These are phyloP conservation scores for Temnothorax ravouxi DNA, from an alignment of 2,888 invertebrate genomes.

Conservation along the genomic window DNA sequence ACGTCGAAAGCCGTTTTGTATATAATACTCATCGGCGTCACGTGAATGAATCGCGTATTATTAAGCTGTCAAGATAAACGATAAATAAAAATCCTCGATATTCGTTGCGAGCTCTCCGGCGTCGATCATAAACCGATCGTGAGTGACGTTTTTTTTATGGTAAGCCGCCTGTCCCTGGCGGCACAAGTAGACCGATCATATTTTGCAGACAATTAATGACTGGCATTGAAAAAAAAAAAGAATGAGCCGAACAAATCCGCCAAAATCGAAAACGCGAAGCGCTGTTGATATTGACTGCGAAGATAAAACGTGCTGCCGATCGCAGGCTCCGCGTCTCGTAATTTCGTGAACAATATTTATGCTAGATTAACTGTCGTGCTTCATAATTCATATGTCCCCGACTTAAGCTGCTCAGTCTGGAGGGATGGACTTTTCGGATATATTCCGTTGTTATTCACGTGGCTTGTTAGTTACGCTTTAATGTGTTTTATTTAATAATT, in stretches of 20 bases:
- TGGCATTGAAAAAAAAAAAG: constrained; percentile 34
- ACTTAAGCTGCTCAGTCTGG: too few relatives aligned
- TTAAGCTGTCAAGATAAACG: constrained; percentile 52
- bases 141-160: constrained; percentile 42
- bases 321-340: constrained; percentile 28
- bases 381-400: too few relatives aligned
- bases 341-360: constrained; percentile 43
- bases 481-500: not conserved
- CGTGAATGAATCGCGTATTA: constrained; percentile 47
- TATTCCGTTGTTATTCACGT: too few relatives aligned
- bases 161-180: constrained; percentile 46
- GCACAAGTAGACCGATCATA: constrained; percentile 62
- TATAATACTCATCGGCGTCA: constrained; percentile 26
- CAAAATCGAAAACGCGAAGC: constrained; percentile 39
- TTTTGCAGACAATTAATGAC: constrained; percentile 61
- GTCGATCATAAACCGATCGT: constrained; percentile 56
- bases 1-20: constrained; percentile 18
- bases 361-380: not conserved
- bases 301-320: constrained; percentile 45
- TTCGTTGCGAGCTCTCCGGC: constrained; percentile 33
- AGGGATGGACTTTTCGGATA: too few relatives aligned
- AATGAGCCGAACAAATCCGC: constrained; percentile 48
- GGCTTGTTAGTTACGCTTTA: too few relatives aligned
- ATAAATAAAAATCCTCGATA: constrained; percentile 55
- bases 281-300: constrained; percentile 38